phyloP scores from a whole-genome alignment of 92 coral and sea anemone genomes.

The Pocillopora grandis region DNA sequence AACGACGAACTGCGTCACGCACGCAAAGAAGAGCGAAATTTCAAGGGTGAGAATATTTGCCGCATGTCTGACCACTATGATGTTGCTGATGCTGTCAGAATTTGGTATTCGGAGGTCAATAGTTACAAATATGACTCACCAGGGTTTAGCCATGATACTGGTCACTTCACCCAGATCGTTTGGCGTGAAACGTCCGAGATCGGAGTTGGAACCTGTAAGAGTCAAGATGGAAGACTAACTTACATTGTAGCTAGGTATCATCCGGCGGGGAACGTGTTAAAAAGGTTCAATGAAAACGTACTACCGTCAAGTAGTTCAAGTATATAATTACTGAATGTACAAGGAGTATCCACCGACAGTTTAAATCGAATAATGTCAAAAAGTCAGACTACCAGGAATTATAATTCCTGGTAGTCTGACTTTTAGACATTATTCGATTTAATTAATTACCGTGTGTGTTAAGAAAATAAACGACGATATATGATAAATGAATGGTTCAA shows the following conservation, averaged over 20 bases:
- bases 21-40: conserved; percentile 71
- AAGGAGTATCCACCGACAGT: too few species aligned
- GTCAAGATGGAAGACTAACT: conserved; percentile 73
- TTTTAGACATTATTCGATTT: too few species aligned
- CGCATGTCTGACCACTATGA: conserved; percentile 77
- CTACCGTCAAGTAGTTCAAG: not conserved
- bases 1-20: conserved; percentile 79
- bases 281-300: conserved; percentile 75
- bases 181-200: conserved; percentile 83
- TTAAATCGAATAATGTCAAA: too few species aligned
- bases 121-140: conserved; percentile 69
- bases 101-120: conserved; percentile 80
- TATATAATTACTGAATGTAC: not conserved
- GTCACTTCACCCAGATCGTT: conserved; percentile 90
- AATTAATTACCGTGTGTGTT: too few species aligned
- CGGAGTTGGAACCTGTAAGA: conserved; percentile 83
- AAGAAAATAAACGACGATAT: too few species aligned
- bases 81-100: conserved; percentile 59
- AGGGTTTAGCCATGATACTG: conserved; percentile 75
- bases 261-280: conserved; percentile 89
- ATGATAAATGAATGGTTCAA: too few species aligned
- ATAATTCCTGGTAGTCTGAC: too few species aligned
- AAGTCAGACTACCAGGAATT: too few species aligned
- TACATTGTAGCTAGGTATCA: conserved; percentile 89
- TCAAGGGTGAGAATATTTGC: conserved; percentile 78